These are phyloP conservation scores for Nematolebias whitei DNA, from an alignment of 2,113 vertebrate species.

Conservation along the genomic window DNA sequence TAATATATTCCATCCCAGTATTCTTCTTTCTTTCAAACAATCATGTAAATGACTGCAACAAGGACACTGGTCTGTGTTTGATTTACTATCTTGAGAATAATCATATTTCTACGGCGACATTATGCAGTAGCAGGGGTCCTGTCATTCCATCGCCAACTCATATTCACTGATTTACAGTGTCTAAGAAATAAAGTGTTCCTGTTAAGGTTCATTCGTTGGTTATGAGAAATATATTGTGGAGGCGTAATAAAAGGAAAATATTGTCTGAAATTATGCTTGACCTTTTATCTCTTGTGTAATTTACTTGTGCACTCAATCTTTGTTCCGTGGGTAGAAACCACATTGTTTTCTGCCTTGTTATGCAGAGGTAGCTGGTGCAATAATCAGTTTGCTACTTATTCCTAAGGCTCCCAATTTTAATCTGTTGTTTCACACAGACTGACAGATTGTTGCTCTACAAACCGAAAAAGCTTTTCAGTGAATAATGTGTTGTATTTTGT, in stretches of 20 bases:
- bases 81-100: slow-evolving; percentile 60
- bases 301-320: slow-evolving; percentile 25
- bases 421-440: slow-evolving; percentile 31
- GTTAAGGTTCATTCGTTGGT: slow-evolving; percentile 21
- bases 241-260: slow-evolving; percentile 29
- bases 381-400: slow-evolving; percentile 31
- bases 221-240: slow-evolving; percentile 26
- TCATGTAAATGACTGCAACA: slow-evolving; percentile 42
- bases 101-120: slow-evolving; percentile 66
- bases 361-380: slow-evolving; percentile 21
- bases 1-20: slow-evolving; percentile 12
- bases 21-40: neutral
- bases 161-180: slow-evolving; percentile 43
- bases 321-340: slow-evolving; percentile 23
- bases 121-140: slow-evolving; percentile 27
- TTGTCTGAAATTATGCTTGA: slow-evolving; percentile 36
- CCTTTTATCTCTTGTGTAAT: slow-evolving; percentile 41
- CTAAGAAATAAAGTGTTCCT: slow-evolving; percentile 33
- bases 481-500: slow-evolving; percentile 23
- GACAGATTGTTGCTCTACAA: slow-evolving; percentile 27
- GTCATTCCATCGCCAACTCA: slow-evolving; percentile 48
- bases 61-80: slow-evolving; percentile 47
- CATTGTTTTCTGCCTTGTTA: slow-evolving; percentile 4
- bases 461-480: slow-evolving; percentile 21
- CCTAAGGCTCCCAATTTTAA: slow-evolving; percentile 21